Conservation (phyloP, 2,113 vertebrate species). For the Aix galericulata region DNA sequence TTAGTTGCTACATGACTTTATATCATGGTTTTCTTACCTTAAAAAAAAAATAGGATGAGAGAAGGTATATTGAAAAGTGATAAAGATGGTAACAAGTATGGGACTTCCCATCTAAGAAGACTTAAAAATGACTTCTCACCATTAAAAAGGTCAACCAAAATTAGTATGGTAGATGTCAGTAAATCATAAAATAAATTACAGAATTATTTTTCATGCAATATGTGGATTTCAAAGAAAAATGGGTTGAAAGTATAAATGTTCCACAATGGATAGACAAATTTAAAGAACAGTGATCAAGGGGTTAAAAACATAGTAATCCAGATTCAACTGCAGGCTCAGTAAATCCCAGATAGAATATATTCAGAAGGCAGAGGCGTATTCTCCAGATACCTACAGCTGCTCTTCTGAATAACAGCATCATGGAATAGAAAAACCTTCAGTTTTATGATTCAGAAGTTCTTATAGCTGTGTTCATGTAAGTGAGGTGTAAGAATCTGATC, state of each 20-base stretch:
- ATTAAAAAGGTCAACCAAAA: neutral
- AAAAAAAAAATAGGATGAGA: neutral
- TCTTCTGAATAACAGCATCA: neutral
- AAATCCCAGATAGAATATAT: neutral
- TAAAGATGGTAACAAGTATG: neutral
- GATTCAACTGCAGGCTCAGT: neutral
- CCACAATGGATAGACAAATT: neutral
- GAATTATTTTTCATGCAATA: neutral
- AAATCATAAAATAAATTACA: neutral
- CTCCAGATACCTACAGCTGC: neutral
- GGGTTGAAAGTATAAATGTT: neutral
- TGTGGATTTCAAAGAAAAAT: neutral
- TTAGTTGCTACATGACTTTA: neutral
- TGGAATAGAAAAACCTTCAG: neutral
- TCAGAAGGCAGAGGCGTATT: neutral
- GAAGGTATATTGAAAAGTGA: neutral
- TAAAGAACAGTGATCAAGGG: neutral
- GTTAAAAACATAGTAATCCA: neutral
- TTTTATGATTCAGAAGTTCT: neutral
- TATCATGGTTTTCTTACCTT: neutral
- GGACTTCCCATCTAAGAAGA: neutral
- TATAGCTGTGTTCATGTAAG: neutral
- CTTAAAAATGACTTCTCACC: neutral
- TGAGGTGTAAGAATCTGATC: neutral
- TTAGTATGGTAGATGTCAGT: neutral